Evolutionary conservation across 2,797 vertebrate genomes (phyloP).

Genomic region (Bradypodion ventrale): DNA sequence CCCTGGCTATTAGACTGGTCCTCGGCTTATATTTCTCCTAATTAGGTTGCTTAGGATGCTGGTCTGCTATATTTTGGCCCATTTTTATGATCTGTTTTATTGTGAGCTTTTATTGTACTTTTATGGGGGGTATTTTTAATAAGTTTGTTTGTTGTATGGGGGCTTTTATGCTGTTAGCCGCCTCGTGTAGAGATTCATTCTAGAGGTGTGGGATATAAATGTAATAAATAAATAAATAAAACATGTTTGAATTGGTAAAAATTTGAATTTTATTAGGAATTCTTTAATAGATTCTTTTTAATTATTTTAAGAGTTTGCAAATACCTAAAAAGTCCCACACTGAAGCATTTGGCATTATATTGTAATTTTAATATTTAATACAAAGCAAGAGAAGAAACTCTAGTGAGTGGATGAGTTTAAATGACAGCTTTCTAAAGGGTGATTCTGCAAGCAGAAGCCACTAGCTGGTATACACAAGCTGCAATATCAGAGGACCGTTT

Average conservation of each 20-base stretch:
- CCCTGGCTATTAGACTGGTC: too few relatives aligned
- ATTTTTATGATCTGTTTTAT: neutral
- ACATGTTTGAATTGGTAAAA: neutral
- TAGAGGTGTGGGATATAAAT: too few relatives aligned
- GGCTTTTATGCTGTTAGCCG: too few relatives aligned
- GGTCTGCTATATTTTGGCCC: too few relatives aligned
- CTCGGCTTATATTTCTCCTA: too few relatives aligned
- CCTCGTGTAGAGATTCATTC: too few relatives aligned
- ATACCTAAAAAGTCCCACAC: neutral
- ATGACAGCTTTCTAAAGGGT: slow-evolving; percentile 40
- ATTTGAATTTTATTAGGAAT: neutral
- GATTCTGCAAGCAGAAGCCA: slow-evolving; percentile 49
- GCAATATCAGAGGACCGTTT: slow-evolving; percentile 75
- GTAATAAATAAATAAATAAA: too few relatives aligned
- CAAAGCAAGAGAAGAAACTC: slow-evolving; percentile 22
- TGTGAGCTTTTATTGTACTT: too few relatives aligned
- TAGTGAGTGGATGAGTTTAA: slow-evolving; percentile 26
- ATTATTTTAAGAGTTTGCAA: slow-evolving; percentile 22
- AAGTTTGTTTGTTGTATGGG: too few relatives aligned
- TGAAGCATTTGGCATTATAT: slow-evolving; percentile 43
- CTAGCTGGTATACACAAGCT: slow-evolving; percentile 69
- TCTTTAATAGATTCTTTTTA: slow-evolving; percentile 29
- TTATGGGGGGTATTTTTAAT: too few relatives aligned
- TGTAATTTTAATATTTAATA: slow-evolving; percentile 46
- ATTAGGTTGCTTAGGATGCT: too few relatives aligned